Conservation (phyloP, 2,113 vertebrate genomes). For the Gorilla gorilla region DNA sequence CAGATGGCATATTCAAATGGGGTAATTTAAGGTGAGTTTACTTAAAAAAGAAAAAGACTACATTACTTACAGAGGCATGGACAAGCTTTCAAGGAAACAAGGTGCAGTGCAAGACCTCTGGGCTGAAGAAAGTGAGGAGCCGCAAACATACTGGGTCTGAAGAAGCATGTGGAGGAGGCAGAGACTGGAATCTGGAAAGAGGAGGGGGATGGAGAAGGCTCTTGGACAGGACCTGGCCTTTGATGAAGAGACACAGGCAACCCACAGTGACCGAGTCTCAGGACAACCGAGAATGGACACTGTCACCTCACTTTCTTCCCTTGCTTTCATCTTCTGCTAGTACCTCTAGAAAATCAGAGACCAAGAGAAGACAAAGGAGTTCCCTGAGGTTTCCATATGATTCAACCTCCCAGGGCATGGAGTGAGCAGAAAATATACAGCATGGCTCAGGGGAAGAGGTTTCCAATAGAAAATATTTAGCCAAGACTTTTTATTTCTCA, state of each 20-base stretch:
- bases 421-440: background rate
- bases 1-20: background rate
- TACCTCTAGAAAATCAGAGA: background rate
- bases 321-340: background rate
- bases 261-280: too few species aligned
- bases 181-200: background rate
- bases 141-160: background rate
- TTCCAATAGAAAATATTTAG: background rate
- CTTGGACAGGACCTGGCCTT: background rate
- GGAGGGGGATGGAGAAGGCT: fast-evolving
- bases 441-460: background rate
- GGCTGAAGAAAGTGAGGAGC: background rate
- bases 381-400: fast-evolving
- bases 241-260: background rate
- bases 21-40: background rate
- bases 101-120: too few species aligned
- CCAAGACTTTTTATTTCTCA: background rate
- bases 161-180: background rate
- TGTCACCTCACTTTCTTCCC: background rate
- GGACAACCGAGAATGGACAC: background rate
- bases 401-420: background rate
- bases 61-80: background rate
- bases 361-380: background rate
- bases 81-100: background rate
- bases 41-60: background rate